Evolutionary conservation across 2,113 vertebrate genomes (phyloP), one percentile per base, ranked within the genome.

Genomic region (Calidris pugnax): DNA sequence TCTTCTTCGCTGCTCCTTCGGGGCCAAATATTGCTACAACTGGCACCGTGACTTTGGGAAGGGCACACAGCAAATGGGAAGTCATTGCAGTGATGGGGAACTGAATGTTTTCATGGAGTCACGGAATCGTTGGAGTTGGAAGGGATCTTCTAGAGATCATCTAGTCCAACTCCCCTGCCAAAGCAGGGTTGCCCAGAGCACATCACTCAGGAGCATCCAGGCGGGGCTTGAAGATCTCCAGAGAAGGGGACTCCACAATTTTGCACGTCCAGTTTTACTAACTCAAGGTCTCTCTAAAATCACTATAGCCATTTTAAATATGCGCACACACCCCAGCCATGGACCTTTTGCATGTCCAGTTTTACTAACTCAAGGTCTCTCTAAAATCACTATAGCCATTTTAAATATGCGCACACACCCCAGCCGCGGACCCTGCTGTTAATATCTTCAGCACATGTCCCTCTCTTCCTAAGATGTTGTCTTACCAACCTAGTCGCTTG

Each of bases 341-440:
- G n/a, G n/a, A n/a, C n/a, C n/a, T 5, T 18, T 62, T 62, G 15
- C 3, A 4, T 24, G n/a, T 19, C 69, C 1, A 2, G 41, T 87
- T 69, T 60, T 55, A 43, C 12, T 48, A 71, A 1, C 22, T 64
- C 22, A 14, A 8, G 39, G 71, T 24, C n/a, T 62, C 77, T 82
- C 53, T n/a, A 43, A 62, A 33, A 45, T 26, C n/a, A 22, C 24
- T 74, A 78, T 37, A 45, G n/a, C 20, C 12, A 6, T 62, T 92
- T 84, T 48, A 10, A 35, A 6, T 6, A n/a, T 2, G 6, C 15
- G 14, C 14, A 20, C 17, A 16, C 28, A 20, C 4, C 22, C 2
- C 0, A 0, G 12, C 48, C 20, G 12, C 4, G 5, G 26, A 41
- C 24, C 18, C 48, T n/a, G 50, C 28, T 4, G 15, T 81, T 79